Conservation (phyloP, 2,888 invertebrate genomes). For the Cephus spinipes region DNA sequence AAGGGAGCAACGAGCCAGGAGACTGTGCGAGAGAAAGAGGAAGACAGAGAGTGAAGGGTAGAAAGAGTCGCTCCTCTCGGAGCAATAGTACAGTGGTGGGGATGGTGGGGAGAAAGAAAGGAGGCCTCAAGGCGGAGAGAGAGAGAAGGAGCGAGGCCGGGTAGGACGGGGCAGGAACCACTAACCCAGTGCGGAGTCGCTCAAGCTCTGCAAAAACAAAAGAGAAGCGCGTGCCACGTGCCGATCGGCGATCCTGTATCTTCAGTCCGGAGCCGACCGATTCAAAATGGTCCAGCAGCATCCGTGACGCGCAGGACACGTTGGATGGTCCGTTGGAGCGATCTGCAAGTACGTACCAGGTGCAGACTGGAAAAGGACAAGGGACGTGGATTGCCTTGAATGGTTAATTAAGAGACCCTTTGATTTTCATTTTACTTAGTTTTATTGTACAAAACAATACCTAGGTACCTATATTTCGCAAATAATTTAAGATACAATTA, state of each 20-base stretch:
- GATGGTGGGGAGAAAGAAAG: constrained; percentile 12
- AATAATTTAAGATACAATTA: constrained; percentile 42
- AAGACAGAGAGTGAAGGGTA: neutral
- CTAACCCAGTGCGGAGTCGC: constrained; percentile 63
- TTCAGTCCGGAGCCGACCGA: too few relatives aligned
- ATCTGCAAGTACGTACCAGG: too few relatives aligned
- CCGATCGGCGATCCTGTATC: constrained; percentile 23
- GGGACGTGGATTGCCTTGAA: neutral
- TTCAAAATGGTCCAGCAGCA: neutral
- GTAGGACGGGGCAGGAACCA: constrained; percentile 49
- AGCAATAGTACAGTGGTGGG: neutral
- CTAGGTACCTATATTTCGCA: constrained; percentile 41
- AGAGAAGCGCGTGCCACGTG: constrained; percentile 59
- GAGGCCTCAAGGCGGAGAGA: neutral
- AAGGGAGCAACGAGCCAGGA: neutral
- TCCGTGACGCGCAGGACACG: neutral
- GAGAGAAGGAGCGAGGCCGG: constrained; percentile 32
- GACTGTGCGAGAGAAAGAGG: neutral
- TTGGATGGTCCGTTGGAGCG: too few relatives aligned
- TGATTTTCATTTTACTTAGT: constrained; percentile 11
- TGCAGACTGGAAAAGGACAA: neutral
- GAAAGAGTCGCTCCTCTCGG: constrained; percentile 3
- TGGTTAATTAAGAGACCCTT: neutral
- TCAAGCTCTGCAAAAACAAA: constrained; percentile 62
- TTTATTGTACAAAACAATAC: constrained; percentile 56